Evolutionary conservation across 2,888 invertebrate species (phyloP).

Genomic region (Pristionchus maxplancki): DNA sequence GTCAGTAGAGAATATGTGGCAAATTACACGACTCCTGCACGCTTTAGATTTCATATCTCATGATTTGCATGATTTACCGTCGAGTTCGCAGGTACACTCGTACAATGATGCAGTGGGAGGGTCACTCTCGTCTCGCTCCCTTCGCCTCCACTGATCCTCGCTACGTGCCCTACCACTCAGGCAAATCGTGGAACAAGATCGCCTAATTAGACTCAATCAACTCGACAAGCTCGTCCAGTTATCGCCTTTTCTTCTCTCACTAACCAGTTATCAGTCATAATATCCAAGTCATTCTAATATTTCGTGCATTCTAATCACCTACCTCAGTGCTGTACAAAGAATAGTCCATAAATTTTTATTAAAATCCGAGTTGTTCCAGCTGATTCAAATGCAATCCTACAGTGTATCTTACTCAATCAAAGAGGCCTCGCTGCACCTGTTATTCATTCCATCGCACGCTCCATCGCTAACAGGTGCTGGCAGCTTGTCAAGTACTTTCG

Average conservation of each 20-base stretch:
- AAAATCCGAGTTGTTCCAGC: too few relatives aligned
- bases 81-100: conserved; percentile 64
- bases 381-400: too few relatives aligned
- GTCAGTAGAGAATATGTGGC: too few relatives aligned
- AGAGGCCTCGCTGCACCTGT: too few relatives aligned
- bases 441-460: background rate
- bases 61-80: background rate
- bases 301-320: background rate
- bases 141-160: conserved; percentile 61
- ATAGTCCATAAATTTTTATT: too few relatives aligned
- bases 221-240: background rate
- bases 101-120: conserved; percentile 69
- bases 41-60: background rate
- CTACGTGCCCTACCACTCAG: conserved; percentile 54
- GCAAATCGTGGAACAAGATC: conserved; percentile 48
- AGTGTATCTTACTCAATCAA: too few relatives aligned
- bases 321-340: conserved; percentile 39
- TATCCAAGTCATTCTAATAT: background rate
- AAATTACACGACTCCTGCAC: background rate
- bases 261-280: conserved; percentile 52
- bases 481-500: conserved; percentile 6
- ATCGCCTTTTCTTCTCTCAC: background rate
- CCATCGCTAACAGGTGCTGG: background rate
- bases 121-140: conserved; percentile 62
- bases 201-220: background rate